Percentiles rank a stretch among this genome's conserved stretches.
phyloP scores from a whole-genome alignment of 2,797 vertebrate genomes.

The Melanotaenia nigrans region DNA sequence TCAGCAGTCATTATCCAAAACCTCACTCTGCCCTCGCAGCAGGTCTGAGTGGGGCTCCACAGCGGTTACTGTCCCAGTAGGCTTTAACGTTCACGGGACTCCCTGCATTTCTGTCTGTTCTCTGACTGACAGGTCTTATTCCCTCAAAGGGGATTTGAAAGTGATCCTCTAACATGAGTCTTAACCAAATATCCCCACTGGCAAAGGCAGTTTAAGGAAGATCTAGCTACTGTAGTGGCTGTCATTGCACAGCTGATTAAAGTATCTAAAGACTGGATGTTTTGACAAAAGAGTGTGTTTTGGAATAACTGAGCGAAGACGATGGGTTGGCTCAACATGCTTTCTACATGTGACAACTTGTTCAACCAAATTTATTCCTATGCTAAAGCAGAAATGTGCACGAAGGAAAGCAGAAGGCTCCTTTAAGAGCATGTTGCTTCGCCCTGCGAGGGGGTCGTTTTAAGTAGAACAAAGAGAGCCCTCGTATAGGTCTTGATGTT shows the following conservation, averaged over 20 bases:
- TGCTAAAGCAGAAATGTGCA: slow-evolving; percentile 31
- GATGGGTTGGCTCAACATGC: slow-evolving; percentile 14
- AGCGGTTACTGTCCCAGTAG: slow-evolving; percentile 50
- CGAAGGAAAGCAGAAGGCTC: slow-evolving; percentile 25
- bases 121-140: slow-evolving; percentile 70
- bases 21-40: slow-evolving; percentile 51
- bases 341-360: slow-evolving; percentile 37
- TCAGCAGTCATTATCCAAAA: slow-evolving; percentile 48
- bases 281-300: slow-evolving; percentile 52
- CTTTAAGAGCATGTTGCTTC: slow-evolving; percentile 35
- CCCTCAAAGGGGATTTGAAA: slow-evolving; percentile 76
- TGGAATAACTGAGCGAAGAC: slow-evolving; percentile 29
- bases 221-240: slow-evolving; percentile 62
- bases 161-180: slow-evolving; percentile 74
- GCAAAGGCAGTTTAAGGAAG: slow-evolving; percentile 67
- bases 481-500: slow-evolving; percentile 72
- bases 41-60: slow-evolving; percentile 62
- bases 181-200: slow-evolving; percentile 69
- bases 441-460: slow-evolving; percentile 39
- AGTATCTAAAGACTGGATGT: slow-evolving; percentile 52
- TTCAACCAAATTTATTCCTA: slow-evolving; percentile 21
- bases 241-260: slow-evolving; percentile 45
- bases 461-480: slow-evolving; percentile 72
- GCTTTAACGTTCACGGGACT: slow-evolving; percentile 61
- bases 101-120: slow-evolving; percentile 55